Base-by-base conservation (phyloP, 1,140 invertebrate genomes). In the Parapsyche elsis region DNA sequence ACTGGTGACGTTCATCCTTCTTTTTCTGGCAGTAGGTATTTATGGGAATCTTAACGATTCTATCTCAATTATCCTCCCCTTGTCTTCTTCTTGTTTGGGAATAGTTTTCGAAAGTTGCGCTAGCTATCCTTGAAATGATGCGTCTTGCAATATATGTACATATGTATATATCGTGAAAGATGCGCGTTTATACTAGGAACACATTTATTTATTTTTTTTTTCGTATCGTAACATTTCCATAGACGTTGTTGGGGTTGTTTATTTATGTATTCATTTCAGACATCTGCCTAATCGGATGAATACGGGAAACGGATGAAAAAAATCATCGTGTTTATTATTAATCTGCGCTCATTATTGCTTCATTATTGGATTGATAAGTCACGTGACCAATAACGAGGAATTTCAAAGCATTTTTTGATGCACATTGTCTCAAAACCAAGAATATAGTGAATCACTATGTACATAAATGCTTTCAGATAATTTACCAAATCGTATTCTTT, bases 171-270 rank as follows among this genome's bases (percentile, higher is more conserved):
- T 26, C n/a, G n/a, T n/a, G n/a, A n/a, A n/a, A n/a, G n/a, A n/a
- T n/a, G n/a, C n/a, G 64, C n/a, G 71, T 75, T 75, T 75, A 53
- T 57, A 75, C 38, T 53, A 53, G 14, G 21, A 71, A 67, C 61
- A 23, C 24, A 26, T 67, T 12, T 71, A 71, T 71, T 71, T 71
- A 38, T 71, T 71, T 71, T 23, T 75, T 71, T 71, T 71, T 9
- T 75, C 9, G n/a, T 26, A 75, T 53, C 49, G 49, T 53, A 53
- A 53, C 49, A 49, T 75, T 75, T 38, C 70, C n/a, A 67, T 67
- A 12, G 19, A 67, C 61, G 24, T 71, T 26, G 38, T 16, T 53
- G 71, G 23, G 38, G 12, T n/a, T 75, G 71, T 75, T 75, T 75
- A 75, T 75, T 53, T 49, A 53, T 26, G 24, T 71, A 14, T 45